phyloP scores from a whole-genome alignment of 2,113 vertebrate genomes.

The Oryzias melastigma region DNA sequence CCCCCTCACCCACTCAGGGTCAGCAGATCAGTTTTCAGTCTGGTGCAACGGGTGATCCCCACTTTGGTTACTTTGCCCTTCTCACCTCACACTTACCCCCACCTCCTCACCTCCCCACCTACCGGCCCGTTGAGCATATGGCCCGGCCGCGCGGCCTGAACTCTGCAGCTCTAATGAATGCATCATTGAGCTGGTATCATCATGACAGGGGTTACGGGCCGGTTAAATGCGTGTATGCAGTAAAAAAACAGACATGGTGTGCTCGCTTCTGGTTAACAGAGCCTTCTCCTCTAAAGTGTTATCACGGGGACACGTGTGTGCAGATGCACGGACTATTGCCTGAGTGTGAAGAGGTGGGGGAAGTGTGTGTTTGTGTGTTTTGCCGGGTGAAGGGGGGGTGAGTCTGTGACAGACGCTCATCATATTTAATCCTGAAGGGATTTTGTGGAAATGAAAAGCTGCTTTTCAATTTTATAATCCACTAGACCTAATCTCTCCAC shows the following conservation, averaged over 20 bases:
- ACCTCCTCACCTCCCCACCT: conserved; percentile 40
- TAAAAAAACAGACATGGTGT: conserved; percentile 22
- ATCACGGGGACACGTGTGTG: conserved; percentile 31
- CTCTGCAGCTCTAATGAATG: conserved; percentile 56
- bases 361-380: no score
- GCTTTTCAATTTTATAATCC: conserved; percentile 78
- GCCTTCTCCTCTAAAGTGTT: conserved; percentile 38
- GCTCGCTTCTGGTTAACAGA: conserved; percentile 36
- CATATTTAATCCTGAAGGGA: conserved; percentile 74
- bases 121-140: conserved; percentile 51
- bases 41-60: conserved; percentile 45
- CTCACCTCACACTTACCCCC: conserved; percentile 57
- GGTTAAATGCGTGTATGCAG: conserved; percentile 37
- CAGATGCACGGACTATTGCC: conserved; percentile 13
- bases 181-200: conserved; percentile 52
- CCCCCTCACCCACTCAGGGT: conserved; percentile 35
- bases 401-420: conserved; percentile 69
- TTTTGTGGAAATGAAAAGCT: conserved; percentile 75
- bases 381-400: conserved; percentile 5
- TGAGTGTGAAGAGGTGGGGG: no score
- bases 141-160: conserved; percentile 41
- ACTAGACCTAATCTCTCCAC: conserved; percentile 67
- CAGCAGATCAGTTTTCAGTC: conserved; percentile 67
- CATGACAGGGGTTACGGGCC: conserved; percentile 59
- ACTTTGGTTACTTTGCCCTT: conserved; percentile 63